phyloP scores from a whole-genome alignment of 2,113 vertebrate species.

The Pollachius pollachius region DNA sequence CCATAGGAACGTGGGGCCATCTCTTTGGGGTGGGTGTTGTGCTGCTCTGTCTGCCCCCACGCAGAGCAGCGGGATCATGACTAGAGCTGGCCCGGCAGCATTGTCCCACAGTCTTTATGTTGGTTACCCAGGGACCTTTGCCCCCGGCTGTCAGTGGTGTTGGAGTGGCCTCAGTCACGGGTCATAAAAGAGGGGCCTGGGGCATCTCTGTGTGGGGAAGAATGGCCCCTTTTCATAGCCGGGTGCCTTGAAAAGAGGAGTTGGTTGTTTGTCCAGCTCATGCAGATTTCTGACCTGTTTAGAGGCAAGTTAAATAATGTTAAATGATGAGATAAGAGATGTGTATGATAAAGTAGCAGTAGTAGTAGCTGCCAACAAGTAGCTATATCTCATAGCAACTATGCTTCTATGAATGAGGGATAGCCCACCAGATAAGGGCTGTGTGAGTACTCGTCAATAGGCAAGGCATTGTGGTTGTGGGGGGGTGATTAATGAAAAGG shows the following conservation, averaged over 20 bases:
- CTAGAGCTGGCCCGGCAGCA: slow-evolving; percentile 59
- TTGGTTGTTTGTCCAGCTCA: slow-evolving; percentile 41
- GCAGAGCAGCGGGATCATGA: slow-evolving; percentile 35
- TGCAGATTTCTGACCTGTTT: slow-evolving; percentile 26
- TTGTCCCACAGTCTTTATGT: slow-evolving; percentile 71
- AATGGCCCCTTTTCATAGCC: slow-evolving; percentile 61
- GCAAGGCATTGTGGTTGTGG: too few relatives aligned
- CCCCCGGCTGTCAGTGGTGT: slow-evolving; percentile 72
- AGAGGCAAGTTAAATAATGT: slow-evolving; percentile 14
- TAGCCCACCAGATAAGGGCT: background rate
- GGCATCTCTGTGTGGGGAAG: slow-evolving; percentile 59
- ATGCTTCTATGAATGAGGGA: background rate
- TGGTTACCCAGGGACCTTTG: slow-evolving; percentile 75
- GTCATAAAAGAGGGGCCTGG: slow-evolving; percentile 72
- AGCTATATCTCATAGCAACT: too few relatives aligned
- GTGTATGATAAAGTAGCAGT: slow-evolving; percentile 7
- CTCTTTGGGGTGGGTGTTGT: slow-evolving; percentile 18
- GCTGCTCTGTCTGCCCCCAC: slow-evolving; percentile 31
- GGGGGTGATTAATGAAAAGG: too few relatives aligned
- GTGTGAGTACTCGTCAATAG: too few relatives aligned
- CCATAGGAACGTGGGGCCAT: background rate
- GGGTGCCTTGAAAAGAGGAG: slow-evolving; percentile 46
- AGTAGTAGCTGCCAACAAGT: background rate
- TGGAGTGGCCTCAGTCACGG: slow-evolving; percentile 72
- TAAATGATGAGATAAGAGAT: background rate